Conservation (phyloP, 2,113 vertebrate species). For the Saguinus midas region DNA sequence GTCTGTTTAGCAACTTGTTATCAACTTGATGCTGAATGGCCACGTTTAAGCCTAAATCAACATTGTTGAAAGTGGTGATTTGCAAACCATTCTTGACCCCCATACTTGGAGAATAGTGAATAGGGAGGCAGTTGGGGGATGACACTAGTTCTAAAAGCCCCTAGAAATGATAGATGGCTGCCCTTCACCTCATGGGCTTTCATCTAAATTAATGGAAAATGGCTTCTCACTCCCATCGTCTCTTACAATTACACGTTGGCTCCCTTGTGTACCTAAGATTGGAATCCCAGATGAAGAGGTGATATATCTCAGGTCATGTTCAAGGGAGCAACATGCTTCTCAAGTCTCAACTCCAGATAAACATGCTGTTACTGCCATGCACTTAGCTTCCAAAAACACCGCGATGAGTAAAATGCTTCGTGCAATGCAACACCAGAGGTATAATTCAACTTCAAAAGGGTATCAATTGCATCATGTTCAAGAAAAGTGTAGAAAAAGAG, state of each 20-base stretch:
- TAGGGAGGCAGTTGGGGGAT: rapidly evolving
- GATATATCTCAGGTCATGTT: slow-evolving; percentile 49
- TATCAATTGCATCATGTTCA: background rate
- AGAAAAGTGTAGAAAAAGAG: background rate
- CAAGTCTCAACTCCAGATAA: slow-evolving; percentile 66
- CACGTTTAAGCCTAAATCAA: background rate
- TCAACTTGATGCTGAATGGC: background rate
- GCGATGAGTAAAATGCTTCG: slow-evolving; percentile 49
- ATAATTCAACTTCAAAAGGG: slow-evolving; percentile 70
- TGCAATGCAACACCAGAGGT: slow-evolving; percentile 54
- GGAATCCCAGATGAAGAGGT: slow-evolving; percentile 45
- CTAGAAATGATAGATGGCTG: background rate
- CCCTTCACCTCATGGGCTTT: background rate
- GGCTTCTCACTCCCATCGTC: background rate
- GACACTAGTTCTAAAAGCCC: background rate
- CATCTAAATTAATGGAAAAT: background rate
- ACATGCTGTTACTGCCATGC: slow-evolving; percentile 51
- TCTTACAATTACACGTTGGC: background rate
- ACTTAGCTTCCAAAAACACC: slow-evolving; percentile 60
- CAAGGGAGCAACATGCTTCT: slow-evolving; percentile 62
- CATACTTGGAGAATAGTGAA: no score
- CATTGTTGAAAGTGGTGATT: background rate
- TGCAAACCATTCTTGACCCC: background rate
- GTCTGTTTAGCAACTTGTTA: background rate
- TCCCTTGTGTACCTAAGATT: background rate